phyloP scores from a whole-genome alignment of 2,888 invertebrate genomes.

The Fabriciana adippe region DNA sequence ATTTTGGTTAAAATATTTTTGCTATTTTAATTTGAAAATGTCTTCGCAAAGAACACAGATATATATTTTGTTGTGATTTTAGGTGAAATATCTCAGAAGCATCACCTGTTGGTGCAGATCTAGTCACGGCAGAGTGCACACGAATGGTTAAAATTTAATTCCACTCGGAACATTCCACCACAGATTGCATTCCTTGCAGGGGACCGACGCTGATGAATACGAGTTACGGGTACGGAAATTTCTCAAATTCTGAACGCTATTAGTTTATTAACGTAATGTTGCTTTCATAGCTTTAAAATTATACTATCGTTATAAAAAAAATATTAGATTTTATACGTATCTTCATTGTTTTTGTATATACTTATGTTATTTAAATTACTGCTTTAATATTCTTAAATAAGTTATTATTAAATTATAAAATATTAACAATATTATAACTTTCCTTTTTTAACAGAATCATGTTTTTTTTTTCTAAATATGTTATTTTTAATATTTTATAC shows the following conservation, averaged over 20 bases:
- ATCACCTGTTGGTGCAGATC: slow-evolving; percentile 41
- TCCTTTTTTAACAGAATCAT: too few relatives aligned
- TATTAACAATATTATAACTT: too few relatives aligned
- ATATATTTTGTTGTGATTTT: slow-evolving; percentile 7
- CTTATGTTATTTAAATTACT: too few relatives aligned
- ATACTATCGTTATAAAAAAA: background rate
- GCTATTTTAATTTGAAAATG: background rate
- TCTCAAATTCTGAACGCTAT: slow-evolving; percentile 26
- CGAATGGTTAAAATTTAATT: slow-evolving; percentile 69
- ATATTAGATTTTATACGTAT: too few relatives aligned
- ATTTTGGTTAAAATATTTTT: too few relatives aligned
- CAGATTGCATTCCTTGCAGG: slow-evolving; percentile 76
- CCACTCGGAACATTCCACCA: slow-evolving; percentile 67
- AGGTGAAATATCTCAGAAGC: slow-evolving; percentile 28
- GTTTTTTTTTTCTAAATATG: background rate
- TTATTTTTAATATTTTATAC: background rate
- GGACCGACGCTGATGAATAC: slow-evolving; percentile 55
- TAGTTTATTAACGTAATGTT: slow-evolving; percentile 19
- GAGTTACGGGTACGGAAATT: slow-evolving; percentile 34
- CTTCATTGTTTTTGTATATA: too few relatives aligned
- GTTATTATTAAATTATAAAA: too few relatives aligned
- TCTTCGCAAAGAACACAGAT: background rate
- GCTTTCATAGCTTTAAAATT: slow-evolving; percentile 9
- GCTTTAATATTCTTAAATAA: too few relatives aligned
- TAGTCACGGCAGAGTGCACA: slow-evolving; percentile 46